These are phyloP conservation scores for Pao palembangensis DNA, from an alignment of 2,113 vertebrate genomes.

Conservation along the genomic window DNA sequence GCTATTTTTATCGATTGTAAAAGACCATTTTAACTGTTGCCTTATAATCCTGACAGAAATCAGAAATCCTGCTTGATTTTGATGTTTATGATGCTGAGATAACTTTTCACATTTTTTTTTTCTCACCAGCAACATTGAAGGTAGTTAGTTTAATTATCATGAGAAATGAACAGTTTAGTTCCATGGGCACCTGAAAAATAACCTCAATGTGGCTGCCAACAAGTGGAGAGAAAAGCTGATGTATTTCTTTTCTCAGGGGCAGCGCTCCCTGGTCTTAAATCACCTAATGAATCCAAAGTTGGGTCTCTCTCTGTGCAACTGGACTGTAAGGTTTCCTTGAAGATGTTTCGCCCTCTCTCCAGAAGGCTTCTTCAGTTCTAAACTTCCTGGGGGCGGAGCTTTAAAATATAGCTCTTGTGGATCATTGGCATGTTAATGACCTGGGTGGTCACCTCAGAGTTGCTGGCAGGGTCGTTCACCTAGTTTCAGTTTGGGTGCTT, in stretches of 20 bases:
- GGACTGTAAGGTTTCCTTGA: no score
- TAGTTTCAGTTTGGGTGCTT: no score
- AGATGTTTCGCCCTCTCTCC: no score
- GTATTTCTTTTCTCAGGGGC: slow-evolving; percentile 21
- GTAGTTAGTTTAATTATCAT: slow-evolving; percentile 52
- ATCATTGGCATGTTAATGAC: no score
- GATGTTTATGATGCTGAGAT: slow-evolving; percentile 25
- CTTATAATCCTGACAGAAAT: no score
- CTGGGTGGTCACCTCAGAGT: no score
- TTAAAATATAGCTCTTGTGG: no score
- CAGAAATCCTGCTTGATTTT: background rate
- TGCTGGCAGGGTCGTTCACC: no score
- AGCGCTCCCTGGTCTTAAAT: slow-evolving; percentile 7
- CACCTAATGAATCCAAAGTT: slow-evolving; percentile 40
- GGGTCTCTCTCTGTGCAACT: no score
- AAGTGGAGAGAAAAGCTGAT: slow-evolving; percentile 37
- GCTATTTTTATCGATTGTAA: background rate
- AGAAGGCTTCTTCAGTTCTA: no score
- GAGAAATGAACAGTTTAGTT: slow-evolving; percentile 46
- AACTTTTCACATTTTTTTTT: slow-evolving; percentile 26
- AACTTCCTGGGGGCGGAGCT: no score
- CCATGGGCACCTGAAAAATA: slow-evolving; percentile 49
- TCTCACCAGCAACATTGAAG: slow-evolving; percentile 23
- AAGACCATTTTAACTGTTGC: background rate
- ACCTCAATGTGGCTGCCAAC: slow-evolving; percentile 28